Base-by-base conservation (phyloP, 2,113 vertebrate species). In the Ammodytes dubius region DNA sequence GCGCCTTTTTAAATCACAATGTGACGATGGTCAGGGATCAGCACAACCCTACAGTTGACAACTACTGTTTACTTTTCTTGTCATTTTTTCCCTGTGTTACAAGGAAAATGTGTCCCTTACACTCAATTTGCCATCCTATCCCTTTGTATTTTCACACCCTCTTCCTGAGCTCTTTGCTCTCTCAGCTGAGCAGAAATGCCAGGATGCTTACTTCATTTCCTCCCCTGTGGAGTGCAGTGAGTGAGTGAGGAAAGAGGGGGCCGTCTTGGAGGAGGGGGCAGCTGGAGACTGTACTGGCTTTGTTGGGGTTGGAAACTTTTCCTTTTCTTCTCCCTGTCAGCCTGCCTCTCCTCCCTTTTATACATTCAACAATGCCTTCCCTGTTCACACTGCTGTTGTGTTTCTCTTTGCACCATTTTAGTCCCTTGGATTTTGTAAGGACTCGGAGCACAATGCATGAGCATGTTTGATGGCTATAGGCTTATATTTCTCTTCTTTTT, bases 291-390 rank as follows among this genome's bases (percentile, higher is more conserved):
- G 79, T 89, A 83, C 78, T 85, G 86, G 78, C 86, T 91, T 91
- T 92, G 92, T 93, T 88, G 79, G 64, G 57, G 52, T 84, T 88
- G 89, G 90, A 91, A 91, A 90, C 80, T 77, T 83, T 89, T 82
- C 65, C 61, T 77, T 87, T 88, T 85, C 77, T 90, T 84, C 75
- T 80, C 61, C 59, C 46, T 53, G 70, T 68, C 17, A n/a, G 75
- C 54, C 68, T 47, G 71, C 58, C 71, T 75, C 72, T 83, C 69
- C 77, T 86, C 52, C 77, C 74, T 87, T 89, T 27, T 89, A 77
- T 87, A 66, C 77, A 27, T 59, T 68, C 47, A 84, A 88, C 84
- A 89, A 90, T 76, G 60, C 61, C 50, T 70, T 59, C 49, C 27
- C 79, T 91, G 87, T 91, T 88, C 64, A 66, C 19, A 3, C 54